These are phyloP conservation scores for Megalurothrips usitatus DNA, from an alignment of 2,888 invertebrate species.

Conservation along the genomic window DNA sequence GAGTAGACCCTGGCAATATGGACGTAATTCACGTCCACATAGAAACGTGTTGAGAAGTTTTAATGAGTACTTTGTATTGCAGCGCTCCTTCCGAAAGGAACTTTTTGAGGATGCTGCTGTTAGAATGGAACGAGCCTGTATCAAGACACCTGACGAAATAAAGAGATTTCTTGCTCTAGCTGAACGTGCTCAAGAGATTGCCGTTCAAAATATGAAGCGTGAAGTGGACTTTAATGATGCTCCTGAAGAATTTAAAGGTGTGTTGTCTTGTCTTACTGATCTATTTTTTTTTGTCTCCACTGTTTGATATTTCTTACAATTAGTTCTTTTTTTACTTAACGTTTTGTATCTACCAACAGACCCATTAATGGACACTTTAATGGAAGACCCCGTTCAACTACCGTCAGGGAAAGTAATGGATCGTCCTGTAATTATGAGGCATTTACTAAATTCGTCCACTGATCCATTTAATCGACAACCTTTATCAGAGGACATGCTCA, in stretches of 20 bases:
- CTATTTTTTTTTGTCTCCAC: neutral
- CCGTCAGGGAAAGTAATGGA: conserved; percentile 94
- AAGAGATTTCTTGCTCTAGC: conserved; percentile 77
- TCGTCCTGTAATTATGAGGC: conserved; percentile 85
- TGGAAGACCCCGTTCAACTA: conserved; percentile 90
- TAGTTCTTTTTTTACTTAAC: conserved; percentile 28
- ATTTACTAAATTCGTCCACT: conserved; percentile 90
- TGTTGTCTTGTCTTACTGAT: conserved; percentile 19
- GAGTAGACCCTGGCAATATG: neutral
- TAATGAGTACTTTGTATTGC: conserved; percentile 42
- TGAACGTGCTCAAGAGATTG: conserved; percentile 70
- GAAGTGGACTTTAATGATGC: conserved; percentile 94
- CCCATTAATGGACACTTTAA: conserved; percentile 94
- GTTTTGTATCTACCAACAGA: conserved; percentile 50
- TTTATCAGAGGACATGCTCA: conserved; percentile 88
- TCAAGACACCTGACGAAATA: conserved; percentile 73
- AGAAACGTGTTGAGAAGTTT: neutral
- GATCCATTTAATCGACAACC: conserved; percentile 98
- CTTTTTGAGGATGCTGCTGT: conserved; percentile 86
- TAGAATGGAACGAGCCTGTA: conserved; percentile 72
- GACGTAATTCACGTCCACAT: no score
- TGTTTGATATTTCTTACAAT: neutral
- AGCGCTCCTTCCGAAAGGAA: conserved; percentile 90
- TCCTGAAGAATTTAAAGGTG: conserved; percentile 86
- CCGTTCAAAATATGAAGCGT: conserved; percentile 68